Percentiles rank a stretch among this genome's conserved stretches.
These are phyloP conservation scores for Cladopsammia gracilis DNA, from an alignment of 64 coral and sea anemone species.

Conservation along the genomic window DNA sequence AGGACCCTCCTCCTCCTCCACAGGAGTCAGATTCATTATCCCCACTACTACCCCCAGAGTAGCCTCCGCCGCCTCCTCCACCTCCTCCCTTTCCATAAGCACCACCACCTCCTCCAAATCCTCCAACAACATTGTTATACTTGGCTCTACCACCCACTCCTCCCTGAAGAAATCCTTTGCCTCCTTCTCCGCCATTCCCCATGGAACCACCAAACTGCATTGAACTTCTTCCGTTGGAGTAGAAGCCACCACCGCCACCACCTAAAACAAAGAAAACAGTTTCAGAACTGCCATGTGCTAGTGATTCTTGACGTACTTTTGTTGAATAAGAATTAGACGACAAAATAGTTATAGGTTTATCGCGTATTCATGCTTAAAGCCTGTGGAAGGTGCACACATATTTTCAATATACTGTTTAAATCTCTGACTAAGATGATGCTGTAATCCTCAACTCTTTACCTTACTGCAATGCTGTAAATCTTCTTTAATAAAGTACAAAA, in stretches of 20 bases:
- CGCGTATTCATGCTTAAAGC: too few species aligned
- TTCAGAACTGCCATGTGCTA: too few species aligned
- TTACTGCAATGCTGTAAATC: too few species aligned
- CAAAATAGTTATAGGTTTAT: too few species aligned
- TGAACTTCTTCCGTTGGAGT: conserved; percentile 6
- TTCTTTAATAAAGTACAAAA: too few species aligned
- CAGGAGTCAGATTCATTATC: background rate
- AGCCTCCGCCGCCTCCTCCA: conserved; percentile 42
- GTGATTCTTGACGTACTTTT: too few species aligned
- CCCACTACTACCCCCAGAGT: conserved; percentile 45
- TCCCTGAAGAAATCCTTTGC: conserved; percentile 51
- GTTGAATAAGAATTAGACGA: too few species aligned
- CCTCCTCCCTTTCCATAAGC: conserved; percentile 10
- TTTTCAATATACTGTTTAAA: too few species aligned
- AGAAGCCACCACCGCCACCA: conserved; percentile 43
- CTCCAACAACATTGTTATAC: background rate
- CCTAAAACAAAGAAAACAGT: too few species aligned
- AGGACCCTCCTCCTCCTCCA: conserved; percentile 56
- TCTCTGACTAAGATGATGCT: too few species aligned
- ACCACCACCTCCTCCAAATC: conserved; percentile 57
- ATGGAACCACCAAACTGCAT: conserved; percentile 2
- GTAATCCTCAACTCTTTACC: too few species aligned
- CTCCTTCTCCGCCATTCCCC: conserved; percentile 38
- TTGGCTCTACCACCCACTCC: conserved; percentile 20
- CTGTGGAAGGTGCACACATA: too few species aligned